Base-by-base conservation (phyloP, 1,140 invertebrate species). In the Musca domestica region DNA sequence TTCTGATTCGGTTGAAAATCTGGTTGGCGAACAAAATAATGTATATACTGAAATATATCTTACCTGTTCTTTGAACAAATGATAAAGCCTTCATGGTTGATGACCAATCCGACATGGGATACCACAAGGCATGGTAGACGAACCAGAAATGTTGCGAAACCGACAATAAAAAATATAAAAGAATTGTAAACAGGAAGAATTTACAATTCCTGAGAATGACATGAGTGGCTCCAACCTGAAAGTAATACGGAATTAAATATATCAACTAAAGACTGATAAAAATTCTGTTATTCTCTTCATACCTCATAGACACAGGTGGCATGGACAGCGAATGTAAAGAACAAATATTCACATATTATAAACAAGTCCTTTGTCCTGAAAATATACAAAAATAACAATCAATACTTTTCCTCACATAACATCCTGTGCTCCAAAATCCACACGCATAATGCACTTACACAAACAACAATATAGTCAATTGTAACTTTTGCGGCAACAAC, bases 231-330 rank as follows among this genome's bases (percentile, higher is more conserved):
- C 89, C 90, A 51, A 87, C 87, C 88, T 90, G 72, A 70, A 76
- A 75, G 41, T 69, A 64, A 73, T 58, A 54, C 68, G 70, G 67
- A 72, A 70, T 46, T 20, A 34, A 34, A 34, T 17, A 51, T 25
- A 52, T 27, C 20, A 49, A 49, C 41, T 41, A 51, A 5, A 70
- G 67, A 67, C 58, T 49, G n/a, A 58, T 27, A 52, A 51, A 27
- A 69, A 67, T 69, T 61, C 12, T n/a, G n/a, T 48, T 20, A n/a
- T 67, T 65, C 64, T 65, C 66, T 51, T 22, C 49, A 67, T 83
- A 91, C 90, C 83, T 91, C 88, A 81, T 91, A 91, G 70, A 90
- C 84, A 74, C 90, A 91, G 7, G 90, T 91, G 4, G 88, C 88
- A 74, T 91, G 90, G 67, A 91, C 87, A 64, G 86, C 88, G 67